These are phyloP conservation scores for Xenotilapia leptura DNA, from an alignment of 2,113 vertebrate species.

Conservation along the genomic window DNA sequence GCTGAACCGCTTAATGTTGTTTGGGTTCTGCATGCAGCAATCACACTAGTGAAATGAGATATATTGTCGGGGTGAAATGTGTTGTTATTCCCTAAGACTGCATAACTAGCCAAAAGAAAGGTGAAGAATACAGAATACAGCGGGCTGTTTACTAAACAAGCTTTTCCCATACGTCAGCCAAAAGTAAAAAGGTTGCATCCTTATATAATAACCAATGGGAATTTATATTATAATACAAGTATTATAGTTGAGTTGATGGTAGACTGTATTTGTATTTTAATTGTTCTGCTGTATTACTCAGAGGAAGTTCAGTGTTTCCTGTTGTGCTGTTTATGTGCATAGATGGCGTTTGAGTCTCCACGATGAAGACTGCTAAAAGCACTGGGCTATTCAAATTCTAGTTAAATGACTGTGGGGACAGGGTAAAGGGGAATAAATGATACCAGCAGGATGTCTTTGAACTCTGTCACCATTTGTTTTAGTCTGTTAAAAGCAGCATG, in stretches of 20 bases:
- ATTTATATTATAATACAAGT: not conserved
- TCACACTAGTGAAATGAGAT: not conserved
- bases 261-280: not conserved
- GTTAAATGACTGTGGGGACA: not conserved
- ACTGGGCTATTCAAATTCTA: not conserved
- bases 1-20: not conserved
- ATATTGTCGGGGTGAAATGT: not conserved
- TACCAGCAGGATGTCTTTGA: not conserved
- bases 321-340: not conserved
- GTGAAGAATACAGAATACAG: not conserved
- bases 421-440: not conserved
- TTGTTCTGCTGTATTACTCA: not conserved
- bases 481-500: not conserved
- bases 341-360: not conserved
- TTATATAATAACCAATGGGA: not conserved
- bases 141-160: not conserved
- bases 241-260: not conserved
- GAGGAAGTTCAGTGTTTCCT: not conserved
- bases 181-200: not conserved
- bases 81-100: not conserved
- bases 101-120: not conserved
- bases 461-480: not conserved
- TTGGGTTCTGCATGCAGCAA: not conserved
- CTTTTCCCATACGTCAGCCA: not conserved
- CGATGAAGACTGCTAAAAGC: not conserved